Conservation (phyloP, 2,797 vertebrate species). For the Cynopterus sphinx region DNA sequence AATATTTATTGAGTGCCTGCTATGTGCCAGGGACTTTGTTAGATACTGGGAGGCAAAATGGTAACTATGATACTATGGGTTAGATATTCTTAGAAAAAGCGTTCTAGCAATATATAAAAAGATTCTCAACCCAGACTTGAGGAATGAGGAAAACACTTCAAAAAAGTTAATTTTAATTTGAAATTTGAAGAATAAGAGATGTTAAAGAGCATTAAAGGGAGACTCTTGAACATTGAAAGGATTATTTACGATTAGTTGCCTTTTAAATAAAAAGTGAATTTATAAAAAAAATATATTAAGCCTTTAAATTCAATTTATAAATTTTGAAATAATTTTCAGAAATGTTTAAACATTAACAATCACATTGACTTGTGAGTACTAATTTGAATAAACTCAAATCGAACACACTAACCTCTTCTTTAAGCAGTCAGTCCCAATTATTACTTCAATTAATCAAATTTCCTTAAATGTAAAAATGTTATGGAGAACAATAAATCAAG, state of each 20-base stretch:
- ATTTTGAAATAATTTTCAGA: conserved; percentile 15
- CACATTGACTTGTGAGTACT: not conserved
- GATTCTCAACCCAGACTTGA: not conserved
- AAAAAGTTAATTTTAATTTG: not conserved
- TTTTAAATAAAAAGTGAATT: conserved; percentile 9
- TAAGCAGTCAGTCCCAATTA: not conserved
- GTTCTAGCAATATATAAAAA: not conserved
- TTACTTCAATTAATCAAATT: not conserved
- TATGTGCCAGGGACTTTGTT: not conserved
- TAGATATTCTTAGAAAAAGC: not conserved
- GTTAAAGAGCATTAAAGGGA: not conserved
- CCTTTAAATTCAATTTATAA: not conserved
- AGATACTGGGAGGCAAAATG: not conserved
- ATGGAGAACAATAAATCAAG: not conserved
- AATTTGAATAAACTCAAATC: not conserved
- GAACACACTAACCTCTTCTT: not conserved
- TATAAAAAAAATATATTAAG: not conserved
- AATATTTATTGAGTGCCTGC: not conserved
- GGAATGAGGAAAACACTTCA: not conserved
- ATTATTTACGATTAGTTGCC: not conserved
- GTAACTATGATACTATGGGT: not conserved
- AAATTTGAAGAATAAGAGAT: conserved; percentile 16
- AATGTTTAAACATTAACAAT: not conserved
- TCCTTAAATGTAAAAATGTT: not conserved
- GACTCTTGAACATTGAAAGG: not conserved